phyloP scores from a whole-genome alignment of 2,797 vertebrate genomes.

The Micropoecilia bifurca region DNA sequence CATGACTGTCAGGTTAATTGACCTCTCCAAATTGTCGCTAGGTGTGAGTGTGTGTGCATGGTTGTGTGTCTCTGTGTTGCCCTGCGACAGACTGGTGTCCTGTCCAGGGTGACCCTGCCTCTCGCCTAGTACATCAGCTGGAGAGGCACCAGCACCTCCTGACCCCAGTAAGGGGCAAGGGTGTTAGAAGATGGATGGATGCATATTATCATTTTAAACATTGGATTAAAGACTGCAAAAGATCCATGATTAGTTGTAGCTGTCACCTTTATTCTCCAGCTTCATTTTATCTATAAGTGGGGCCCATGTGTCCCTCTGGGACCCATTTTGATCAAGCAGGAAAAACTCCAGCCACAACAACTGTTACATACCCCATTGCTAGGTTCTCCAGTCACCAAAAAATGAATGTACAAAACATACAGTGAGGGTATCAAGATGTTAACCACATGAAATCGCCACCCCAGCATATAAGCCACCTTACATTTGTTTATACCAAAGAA shows the following conservation, averaged over 20 bases:
- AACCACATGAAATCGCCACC: constrained; percentile 63
- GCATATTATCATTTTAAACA: not conserved
- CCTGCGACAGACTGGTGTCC: too few relatives aligned
- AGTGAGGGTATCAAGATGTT: constrained; percentile 53
- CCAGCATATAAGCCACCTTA: constrained; percentile 55
- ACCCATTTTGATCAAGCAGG: constrained; percentile 98
- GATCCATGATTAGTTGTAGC: not conserved
- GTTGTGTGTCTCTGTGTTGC: too few relatives aligned
- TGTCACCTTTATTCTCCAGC: constrained; percentile 85
- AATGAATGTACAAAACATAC: constrained; percentile 60
- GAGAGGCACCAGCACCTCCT: too few relatives aligned
- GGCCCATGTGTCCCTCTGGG: constrained; percentile 96
- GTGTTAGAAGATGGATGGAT: too few relatives aligned
- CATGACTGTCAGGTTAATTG: too few relatives aligned
- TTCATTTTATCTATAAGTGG: constrained; percentile 91
- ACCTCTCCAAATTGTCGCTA: too few relatives aligned
- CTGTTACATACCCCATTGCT: constrained; percentile 92
- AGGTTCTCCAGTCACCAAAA: constrained; percentile 89
- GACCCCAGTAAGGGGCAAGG: too few relatives aligned
- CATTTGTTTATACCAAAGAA: constrained; percentile 70
- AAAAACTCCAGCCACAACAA: constrained; percentile 91
- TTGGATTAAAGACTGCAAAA: not conserved
- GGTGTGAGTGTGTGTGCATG: too few relatives aligned
- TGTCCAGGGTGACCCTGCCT: too few relatives aligned
- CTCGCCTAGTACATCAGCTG: too few relatives aligned